phyloP scores from a whole-genome alignment of 1,140 invertebrate species.

The Caenorhabditis briggsae region DNA sequence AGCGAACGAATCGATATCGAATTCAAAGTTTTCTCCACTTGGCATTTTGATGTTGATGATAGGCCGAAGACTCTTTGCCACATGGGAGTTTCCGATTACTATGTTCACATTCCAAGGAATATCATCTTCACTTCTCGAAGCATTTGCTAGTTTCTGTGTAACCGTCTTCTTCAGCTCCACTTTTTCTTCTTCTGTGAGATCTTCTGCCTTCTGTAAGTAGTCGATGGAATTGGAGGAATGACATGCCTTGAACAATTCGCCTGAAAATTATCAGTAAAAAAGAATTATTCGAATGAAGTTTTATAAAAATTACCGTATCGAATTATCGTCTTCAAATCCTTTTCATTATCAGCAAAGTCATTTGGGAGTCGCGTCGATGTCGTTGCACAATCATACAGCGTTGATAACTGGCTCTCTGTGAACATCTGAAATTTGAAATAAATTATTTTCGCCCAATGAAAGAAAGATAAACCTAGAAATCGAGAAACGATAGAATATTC shows the following conservation, averaged over 20 bases:
- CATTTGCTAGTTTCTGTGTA: not conserved
- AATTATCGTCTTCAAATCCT: not conserved
- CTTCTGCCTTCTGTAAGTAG: not conserved
- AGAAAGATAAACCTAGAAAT: not conserved
- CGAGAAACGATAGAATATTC: slow-evolving; percentile 23
- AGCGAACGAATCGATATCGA: slow-evolving; percentile 42
- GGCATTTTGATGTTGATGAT: slow-evolving; percentile 22
- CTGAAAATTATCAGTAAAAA: too few relatives aligned
- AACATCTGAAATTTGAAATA: slow-evolving; percentile 14
- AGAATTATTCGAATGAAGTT: too few relatives aligned
- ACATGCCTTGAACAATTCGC: slow-evolving; percentile 22
- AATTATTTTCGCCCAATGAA: not conserved
- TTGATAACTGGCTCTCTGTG: not conserved
- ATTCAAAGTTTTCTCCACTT: slow-evolving; percentile 13
- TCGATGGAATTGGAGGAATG: not conserved
- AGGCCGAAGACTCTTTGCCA: slow-evolving; percentile 30
- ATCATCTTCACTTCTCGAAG: not conserved
- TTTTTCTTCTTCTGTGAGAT: slow-evolving; percentile 5
- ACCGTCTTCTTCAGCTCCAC: not conserved
- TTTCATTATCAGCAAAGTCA: slow-evolving; percentile 3
- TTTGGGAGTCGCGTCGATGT: slow-evolving; percentile 15
- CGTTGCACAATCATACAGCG: slow-evolving; percentile 9
- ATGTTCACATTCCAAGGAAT: slow-evolving; percentile 29
- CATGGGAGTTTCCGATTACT: slow-evolving; percentile 11
- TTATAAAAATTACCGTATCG: not conserved